Evolutionary conservation across 2,113 vertebrate genomes (phyloP), one percentile per base, ranked within the genome.

Genomic region (Plecturocebus donacophilus): DNA sequence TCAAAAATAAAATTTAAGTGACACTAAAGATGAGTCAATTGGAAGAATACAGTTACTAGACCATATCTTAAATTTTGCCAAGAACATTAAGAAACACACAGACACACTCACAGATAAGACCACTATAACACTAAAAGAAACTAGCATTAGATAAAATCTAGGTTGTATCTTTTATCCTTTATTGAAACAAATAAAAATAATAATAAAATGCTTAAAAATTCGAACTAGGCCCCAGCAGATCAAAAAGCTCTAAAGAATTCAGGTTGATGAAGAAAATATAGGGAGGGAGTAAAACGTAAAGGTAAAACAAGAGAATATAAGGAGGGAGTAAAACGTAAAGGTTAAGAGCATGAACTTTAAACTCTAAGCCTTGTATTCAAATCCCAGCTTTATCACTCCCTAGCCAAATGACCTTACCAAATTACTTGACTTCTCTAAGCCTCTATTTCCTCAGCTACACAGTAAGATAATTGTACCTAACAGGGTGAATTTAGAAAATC

Each of bases 1-100:
- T 93, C 79, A 87, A 27, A 95, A 90, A 84, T 64, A 76, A 92
- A 96, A 79, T 86, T 68, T 49, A 91, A 80, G 47, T 54, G 70
- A 81, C 54, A 86, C 21, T 93, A 80, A 71, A 83, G 30, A 91
- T 47, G 32, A 96, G 82, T 95, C 89, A 93, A 73, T 13, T 81
- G 38, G 10, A 87, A 84, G 38, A 94, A 45, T 6, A 68, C 0
- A 49, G 8, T 77, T 73, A 83, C 40, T 68, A 56, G 45, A 89
- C n/a, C 90, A 84, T 52, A 89, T 54, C 14, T 30, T 87, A 68
- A 96, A 93, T 94, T 96, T 80, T 95, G 35, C 23, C 54, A 79
- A 40, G 75, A 93, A 45, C 35, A 70, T 70, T 90, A 84, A 83
- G 40, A 95, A 96, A 58, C 19, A 21, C 2, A 89, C 66, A 88